Conservation (phyloP, 2,797 vertebrate species). For the Lagocephalus sceleratus region DNA sequence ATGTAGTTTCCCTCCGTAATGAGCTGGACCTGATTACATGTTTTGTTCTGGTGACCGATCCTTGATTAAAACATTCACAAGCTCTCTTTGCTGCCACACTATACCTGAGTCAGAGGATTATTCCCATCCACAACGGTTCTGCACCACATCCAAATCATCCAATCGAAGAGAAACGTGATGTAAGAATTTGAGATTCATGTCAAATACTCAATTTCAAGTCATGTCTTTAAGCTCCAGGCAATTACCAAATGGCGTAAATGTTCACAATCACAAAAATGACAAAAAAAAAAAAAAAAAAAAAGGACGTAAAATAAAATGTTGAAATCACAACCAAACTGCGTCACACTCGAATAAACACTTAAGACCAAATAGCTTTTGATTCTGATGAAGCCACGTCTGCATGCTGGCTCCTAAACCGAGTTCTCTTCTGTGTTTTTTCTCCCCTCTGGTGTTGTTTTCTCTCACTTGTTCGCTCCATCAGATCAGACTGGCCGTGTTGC, state of each 20-base stretch:
- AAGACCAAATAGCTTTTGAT: slow-evolving; percentile 98
- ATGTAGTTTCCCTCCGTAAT: slow-evolving; percentile 64
- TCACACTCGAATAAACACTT: slow-evolving; percentile 95
- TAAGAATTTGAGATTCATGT: slow-evolving; percentile 88
- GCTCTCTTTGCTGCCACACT: slow-evolving; percentile 99
- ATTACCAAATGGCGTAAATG: slow-evolving; percentile 75
- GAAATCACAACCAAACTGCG: slow-evolving; percentile 90
- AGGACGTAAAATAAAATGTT: slow-evolving; percentile 70
- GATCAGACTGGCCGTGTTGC: slow-evolving; percentile 50
- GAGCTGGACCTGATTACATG: slow-evolving; percentile 77
- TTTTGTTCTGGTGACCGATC: slow-evolving; percentile 77
- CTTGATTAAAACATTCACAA: slow-evolving; percentile 99
- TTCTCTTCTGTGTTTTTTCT: slow-evolving; percentile 28
- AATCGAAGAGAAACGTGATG: slow-evolving; percentile 87
- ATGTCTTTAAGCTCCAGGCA: slow-evolving; percentile 80
- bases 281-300: slow-evolving; percentile 77
- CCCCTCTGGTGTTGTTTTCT: slow-evolving; percentile 57
- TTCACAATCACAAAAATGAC: slow-evolving; percentile 86
- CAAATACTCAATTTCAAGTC: slow-evolving; percentile 91
- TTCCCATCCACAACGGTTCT: slow-evolving; percentile 95
- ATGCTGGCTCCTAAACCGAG: slow-evolving; percentile 91
- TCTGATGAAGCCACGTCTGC: slow-evolving; percentile 90
- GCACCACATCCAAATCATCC: slow-evolving; percentile 89
- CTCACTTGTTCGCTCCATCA: slow-evolving; percentile 55
- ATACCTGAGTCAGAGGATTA: slow-evolving; percentile 99